A percentile compares a stretch with the other conserved stretches of the same genome.
phyloP scores from a whole-genome alignment of 2,797 vertebrate genomes.

The Rhynchonycteris naso region DNA sequence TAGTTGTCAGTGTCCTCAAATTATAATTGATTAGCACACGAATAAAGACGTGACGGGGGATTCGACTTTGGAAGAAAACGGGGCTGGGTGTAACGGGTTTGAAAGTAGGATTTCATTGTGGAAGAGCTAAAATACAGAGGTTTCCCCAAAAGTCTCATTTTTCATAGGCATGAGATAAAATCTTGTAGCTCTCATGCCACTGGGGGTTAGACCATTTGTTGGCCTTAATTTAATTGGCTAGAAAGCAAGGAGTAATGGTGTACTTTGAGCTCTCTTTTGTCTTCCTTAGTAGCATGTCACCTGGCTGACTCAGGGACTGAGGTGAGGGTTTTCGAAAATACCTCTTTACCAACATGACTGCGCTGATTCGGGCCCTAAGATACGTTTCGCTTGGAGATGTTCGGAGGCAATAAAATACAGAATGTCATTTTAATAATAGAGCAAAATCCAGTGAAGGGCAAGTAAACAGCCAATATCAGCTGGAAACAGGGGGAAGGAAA shows the following conservation, averaged over 20 bases:
- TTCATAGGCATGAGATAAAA: constrained; percentile 77
- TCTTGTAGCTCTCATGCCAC: constrained; percentile 52
- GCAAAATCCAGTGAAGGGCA: constrained; percentile 48
- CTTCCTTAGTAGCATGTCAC: constrained; percentile 70
- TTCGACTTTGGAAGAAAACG: constrained; percentile 65
- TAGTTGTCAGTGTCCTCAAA: constrained; percentile 55
- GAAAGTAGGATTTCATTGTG: constrained; percentile 72
- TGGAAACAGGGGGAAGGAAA: neutral
- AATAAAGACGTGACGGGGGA: constrained; percentile 61
- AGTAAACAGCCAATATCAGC: constrained; percentile 53
- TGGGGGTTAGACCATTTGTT: constrained; percentile 59
- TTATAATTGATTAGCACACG: constrained; percentile 72
- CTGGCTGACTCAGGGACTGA: constrained; percentile 37
- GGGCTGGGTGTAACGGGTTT: constrained; percentile 52
- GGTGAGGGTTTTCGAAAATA: constrained; percentile 51
- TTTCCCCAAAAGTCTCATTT: constrained; percentile 67
- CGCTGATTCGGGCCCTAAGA: constrained; percentile 43
- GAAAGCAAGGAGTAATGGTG: constrained; percentile 71
- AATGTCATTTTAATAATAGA: constrained; percentile 72
- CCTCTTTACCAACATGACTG: constrained; percentile 44
- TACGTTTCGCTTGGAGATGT: constrained; percentile 60
- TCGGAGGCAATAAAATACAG: constrained; percentile 55
- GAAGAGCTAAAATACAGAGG: constrained; percentile 74
- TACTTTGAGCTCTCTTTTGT: constrained; percentile 71
- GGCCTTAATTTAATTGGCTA: constrained; percentile 77